Evolutionary conservation across 2,113 vertebrate genomes (phyloP), one percentile per base, ranked within the genome.

Genomic region (Ceuthmochares aereus): DNA sequence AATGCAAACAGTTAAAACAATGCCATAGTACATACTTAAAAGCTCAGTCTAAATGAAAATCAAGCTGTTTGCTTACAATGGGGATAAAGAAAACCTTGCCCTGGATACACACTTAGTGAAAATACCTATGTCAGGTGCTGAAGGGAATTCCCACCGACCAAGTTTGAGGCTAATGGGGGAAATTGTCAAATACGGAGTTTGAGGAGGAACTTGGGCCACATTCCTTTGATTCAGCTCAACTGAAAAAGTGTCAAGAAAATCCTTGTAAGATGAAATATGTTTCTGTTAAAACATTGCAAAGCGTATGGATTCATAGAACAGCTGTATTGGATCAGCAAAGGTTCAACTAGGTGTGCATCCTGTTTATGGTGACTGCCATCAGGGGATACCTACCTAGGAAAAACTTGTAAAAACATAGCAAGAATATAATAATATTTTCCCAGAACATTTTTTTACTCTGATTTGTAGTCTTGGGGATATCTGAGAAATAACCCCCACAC

Each of bases 211-310:
- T 55, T 72, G 3, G 85, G 14, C 66, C 52, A 55, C 2, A 5
- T 76, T 72, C 26, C 58, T 18, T 68, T 59, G 18, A 47, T 80
- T 79, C 70, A 88, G 32, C 43, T 47, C 15, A 76, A 79, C 27
- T 90, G 16, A 29, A 40, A 27, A 62, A 56, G 26, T 4, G 2
- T 55, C 29, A 60, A 43, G 34, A 68, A 79, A 72, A 47, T 30
- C 21, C 23, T 58, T 72, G 2, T 34, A 68, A 77, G 54, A 54
- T 54, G 1, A 49, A 1, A 0, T 8, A 11, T 20, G 12, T 66
- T 84, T 93, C 30, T 67, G 14, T 34, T 79, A 76, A 89, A 47
- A 52, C n/a, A 32, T 2, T 60, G 75, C 25, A 26, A 67, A 55
- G 7, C 23, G 3, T 12, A 56, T 23, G 29, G 32, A 52, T 52